phyloP scores from a whole-genome alignment of 2,888 invertebrate genomes.

The Cryptus armator region DNA sequence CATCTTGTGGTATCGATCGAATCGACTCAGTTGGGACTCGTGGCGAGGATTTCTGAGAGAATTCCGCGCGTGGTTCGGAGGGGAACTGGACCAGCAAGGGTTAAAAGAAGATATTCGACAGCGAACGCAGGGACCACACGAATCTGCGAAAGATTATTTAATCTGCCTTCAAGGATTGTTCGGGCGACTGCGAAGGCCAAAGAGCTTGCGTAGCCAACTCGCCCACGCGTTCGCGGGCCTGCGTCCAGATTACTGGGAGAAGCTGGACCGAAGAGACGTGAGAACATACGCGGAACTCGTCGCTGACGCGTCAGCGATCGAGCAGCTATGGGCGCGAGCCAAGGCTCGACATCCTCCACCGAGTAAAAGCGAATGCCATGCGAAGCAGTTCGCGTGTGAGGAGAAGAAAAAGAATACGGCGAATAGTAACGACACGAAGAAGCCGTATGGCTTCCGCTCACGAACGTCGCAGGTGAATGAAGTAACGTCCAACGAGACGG shows the following conservation, averaged over 20 bases:
- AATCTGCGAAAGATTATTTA: neutral
- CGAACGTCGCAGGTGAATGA: neutral
- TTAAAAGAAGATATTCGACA: neutral
- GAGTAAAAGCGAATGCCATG: neutral
- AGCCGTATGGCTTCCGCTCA: neutral
- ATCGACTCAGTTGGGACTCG: neutral
- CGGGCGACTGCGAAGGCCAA: neutral
- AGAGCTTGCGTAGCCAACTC: neutral
- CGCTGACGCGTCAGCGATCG: neutral
- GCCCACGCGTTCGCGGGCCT: slow-evolving; percentile 8
- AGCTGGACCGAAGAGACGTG: neutral
- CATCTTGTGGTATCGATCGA: slow-evolving; percentile 1
- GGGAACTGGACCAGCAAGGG: neutral
- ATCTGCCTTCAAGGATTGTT: neutral
- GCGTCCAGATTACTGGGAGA: slow-evolving; percentile 3
- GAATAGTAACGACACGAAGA: neutral
- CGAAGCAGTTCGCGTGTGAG: neutral
- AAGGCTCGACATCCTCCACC: neutral
- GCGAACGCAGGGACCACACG: neutral
- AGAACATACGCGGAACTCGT: neutral
- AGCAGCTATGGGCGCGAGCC: slow-evolving; percentile 14
- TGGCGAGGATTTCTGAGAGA: neutral
- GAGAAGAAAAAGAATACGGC: no score
- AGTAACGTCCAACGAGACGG: neutral
- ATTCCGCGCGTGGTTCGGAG: neutral